These are phyloP conservation scores for Cyaniris semiargus DNA, from an alignment of 2,888 invertebrate species.

Conservation along the genomic window DNA sequence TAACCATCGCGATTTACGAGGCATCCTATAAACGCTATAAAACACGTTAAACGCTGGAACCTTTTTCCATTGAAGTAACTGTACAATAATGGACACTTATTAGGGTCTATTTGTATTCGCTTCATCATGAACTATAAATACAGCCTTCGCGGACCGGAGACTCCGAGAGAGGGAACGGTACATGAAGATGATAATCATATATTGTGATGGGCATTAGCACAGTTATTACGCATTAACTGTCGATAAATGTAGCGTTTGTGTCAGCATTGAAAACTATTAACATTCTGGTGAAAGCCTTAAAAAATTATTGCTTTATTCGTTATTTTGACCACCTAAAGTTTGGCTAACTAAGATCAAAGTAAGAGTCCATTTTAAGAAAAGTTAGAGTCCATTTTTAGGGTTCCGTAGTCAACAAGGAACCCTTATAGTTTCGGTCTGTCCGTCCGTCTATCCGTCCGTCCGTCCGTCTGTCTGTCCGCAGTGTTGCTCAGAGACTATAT, in stretches of 20 bases:
- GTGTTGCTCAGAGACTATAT: too few relatives aligned
- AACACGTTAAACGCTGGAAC: background rate
- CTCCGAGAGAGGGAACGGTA: constrained; percentile 33
- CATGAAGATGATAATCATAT: constrained; percentile 25
- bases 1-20: background rate
- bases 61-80: constrained; percentile 24
- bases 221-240: background rate
- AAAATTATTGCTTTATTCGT: background rate
- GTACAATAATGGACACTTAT: constrained; percentile 34
- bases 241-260: background rate
- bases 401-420: too few relatives aligned
- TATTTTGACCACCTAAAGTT: too few relatives aligned
- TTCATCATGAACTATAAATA: constrained; percentile 35
- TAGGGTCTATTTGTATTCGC: constrained; percentile 35
- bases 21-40: constrained; percentile 13
- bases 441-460: too few relatives aligned
- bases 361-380: too few relatives aligned
- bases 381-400: too few relatives aligned
- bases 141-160: constrained; percentile 27
- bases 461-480: too few relatives aligned
- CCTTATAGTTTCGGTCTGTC: too few relatives aligned
- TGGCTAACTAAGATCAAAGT: too few relatives aligned
- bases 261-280: background rate
- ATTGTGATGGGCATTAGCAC: constrained; percentile 13
- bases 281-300: background rate